Conservation (phyloP, 1,140 invertebrate species). For the Campoletis sonorensis region DNA sequence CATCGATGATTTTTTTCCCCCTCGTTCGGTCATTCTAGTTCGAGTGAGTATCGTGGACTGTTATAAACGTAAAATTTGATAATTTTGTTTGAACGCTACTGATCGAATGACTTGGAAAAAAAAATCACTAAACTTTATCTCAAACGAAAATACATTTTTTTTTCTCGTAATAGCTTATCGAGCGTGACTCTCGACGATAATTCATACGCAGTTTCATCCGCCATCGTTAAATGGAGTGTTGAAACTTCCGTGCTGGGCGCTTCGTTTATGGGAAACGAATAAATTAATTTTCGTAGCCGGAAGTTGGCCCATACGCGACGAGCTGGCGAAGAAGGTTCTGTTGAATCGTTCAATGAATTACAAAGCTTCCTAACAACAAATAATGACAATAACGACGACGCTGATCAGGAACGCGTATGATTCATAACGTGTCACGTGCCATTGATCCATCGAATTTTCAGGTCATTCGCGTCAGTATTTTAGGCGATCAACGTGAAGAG, state of each 20-base stretch:
- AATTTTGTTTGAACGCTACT: too few species aligned
- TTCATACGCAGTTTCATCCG: neutral
- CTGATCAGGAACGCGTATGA: neutral
- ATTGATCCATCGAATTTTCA: conserved; percentile 23
- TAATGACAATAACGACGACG: conserved; percentile 1
- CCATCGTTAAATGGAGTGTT: neutral
- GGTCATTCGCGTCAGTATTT: conserved; percentile 22
- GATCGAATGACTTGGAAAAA: too few species aligned
- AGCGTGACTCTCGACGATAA: too few species aligned
- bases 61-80: too few species aligned
- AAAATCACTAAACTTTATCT: too few species aligned
- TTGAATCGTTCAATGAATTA: conserved; percentile 23
- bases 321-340: neutral
- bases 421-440: conserved; percentile 22
- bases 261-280: conserved; percentile 11
- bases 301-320: neutral
- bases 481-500: neutral
- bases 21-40: neutral
- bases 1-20: neutral
- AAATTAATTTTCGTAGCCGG: conserved; percentile 38
- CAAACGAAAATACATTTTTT: too few species aligned
- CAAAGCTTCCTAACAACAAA: neutral
- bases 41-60: neutral
- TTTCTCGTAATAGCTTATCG: too few species aligned
- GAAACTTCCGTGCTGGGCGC: neutral